Base-by-base conservation (phyloP, 1,140 invertebrate species). In the Bicyclus anynana region DNA sequence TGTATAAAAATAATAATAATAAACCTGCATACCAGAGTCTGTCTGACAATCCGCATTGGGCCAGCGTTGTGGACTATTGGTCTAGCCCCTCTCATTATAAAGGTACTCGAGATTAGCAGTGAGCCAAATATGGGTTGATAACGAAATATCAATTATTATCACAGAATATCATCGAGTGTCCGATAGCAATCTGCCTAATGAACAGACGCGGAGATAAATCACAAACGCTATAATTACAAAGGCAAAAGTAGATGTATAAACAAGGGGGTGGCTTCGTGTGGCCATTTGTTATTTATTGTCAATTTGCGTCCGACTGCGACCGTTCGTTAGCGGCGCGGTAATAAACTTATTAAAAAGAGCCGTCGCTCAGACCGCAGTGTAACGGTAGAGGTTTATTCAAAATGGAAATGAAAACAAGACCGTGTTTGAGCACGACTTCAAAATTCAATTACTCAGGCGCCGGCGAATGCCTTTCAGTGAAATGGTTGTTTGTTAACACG, bases 201-300 rank as follows among this genome's bases (percentile, higher is more conserved):
- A 62, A 55, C 48, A 48, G 40, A 20, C 27, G 38, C 38, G 37
- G 38, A 63, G 46, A 63, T 69, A 69, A 67, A 69, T 67, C 59
- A 69, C 51, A 42, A 62, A 54, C 53, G 44, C 61, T 61, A 52
- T 68, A 68, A 72, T 69, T 69, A 66, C 62, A 69, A 66, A 62
- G 58, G 55, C 51, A 65, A 56, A 57, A 59, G 55, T 62, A 71
- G 62, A 67, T 65, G 66, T 68, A 74, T 66, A 77, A 65, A 71
- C 74, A 72, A 74, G 40, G 67, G 70, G 77, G 69, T 71, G 53
- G 73, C 53, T 57, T 64, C 62, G 68, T 66, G 59, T 62, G 64
- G 65, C 65, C 67, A 77, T 80, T 77, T 74, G 74, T 77, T 80
- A 80, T 77, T 80, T 80, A 80, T 80, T 74, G 77, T 76, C 73